Base-by-base conservation (phyloP, 2,113 vertebrate genomes). In the Python bivittatus region DNA sequence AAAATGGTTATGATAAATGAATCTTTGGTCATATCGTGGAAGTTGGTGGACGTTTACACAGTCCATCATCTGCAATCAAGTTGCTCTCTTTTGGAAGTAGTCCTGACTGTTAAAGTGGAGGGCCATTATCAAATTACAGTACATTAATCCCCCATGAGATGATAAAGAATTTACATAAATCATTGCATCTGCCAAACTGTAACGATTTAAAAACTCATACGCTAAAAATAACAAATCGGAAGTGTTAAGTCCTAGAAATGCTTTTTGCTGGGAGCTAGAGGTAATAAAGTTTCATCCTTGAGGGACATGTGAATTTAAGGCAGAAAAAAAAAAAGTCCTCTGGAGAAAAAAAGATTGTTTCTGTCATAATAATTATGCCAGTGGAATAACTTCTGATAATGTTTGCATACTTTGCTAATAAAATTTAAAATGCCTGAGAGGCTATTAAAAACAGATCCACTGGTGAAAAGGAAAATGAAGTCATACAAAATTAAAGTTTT, bases 1-100 rank as follows among this genome's bases (percentile, higher is more conserved):
- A 96, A 97, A 96, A 25, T 92, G 94, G 93, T 92, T 15, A 33
- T 58, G 92, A 93, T 95, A 92, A 97, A 95, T 96, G 90, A 96
- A 92, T 96, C 94, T 94, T 90, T 88, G 72, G 91, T 88, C 95
- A 93, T 10, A 94, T 93, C 92, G 94, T 4, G 92, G 29, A 96
- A 64, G 90, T 93, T 15, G 58, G 52, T 96, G 94, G 94, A 93
- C 91, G 93, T 94, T 61, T 94, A 83, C 95, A 92, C 56, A 89
- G 89, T 90, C 57, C 88, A 93, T 91, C 88, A 94, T 89, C 17
- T 93, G 93, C 72, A 72, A 96, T 96, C 92, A 91, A 94, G 94
- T 90, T 95, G 93, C 94, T 92, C 92, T 89, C 11, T 54, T 91
- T 60, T 94, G 87, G 89, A 95, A 95, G 57, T 88, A 84, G 17